Percentiles rank a stretch among this genome's conserved stretches.
phyloP scores from a whole-genome alignment of 2,797 vertebrate species.

The Mallotus villosus region DNA sequence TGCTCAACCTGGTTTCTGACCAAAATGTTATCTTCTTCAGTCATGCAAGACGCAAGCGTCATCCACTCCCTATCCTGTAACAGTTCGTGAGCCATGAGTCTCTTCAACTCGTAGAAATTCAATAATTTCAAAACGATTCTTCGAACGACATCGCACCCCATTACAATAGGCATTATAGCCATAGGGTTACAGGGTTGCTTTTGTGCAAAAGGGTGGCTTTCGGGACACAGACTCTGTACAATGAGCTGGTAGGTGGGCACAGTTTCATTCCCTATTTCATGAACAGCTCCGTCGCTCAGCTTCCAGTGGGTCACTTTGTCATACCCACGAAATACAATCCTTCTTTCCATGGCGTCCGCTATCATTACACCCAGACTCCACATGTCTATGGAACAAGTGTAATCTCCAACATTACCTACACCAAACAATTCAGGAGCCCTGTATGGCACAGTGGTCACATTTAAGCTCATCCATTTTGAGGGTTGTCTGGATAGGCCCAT shows the following conservation, averaged over 20 bases:
- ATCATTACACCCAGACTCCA: not conserved
- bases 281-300: no score
- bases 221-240: not conserved
- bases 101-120: not conserved
- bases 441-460: not conserved
- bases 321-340: not conserved
- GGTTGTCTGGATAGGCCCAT: not conserved
- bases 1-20: not conserved
- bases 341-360: not conserved
- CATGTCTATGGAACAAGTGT: slow-evolving; percentile 8
- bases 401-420: not conserved
- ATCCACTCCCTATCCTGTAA: not conserved
- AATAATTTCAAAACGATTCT: not conserved
- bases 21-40: not conserved
- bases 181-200: not conserved
- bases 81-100: not conserved
- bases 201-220: not conserved
- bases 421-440: not conserved
- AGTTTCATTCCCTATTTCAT: not conserved
- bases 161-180: not conserved
- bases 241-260: not conserved
- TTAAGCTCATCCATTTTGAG: not conserved
- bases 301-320: no score
- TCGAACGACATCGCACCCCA: not conserved
- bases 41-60: not conserved